A percentile compares a stretch with the other conserved stretches of the same genome.
Evolutionary conservation across 2,888 invertebrate species (phyloP).

Genomic region (Latrodectus elegans): DNA sequence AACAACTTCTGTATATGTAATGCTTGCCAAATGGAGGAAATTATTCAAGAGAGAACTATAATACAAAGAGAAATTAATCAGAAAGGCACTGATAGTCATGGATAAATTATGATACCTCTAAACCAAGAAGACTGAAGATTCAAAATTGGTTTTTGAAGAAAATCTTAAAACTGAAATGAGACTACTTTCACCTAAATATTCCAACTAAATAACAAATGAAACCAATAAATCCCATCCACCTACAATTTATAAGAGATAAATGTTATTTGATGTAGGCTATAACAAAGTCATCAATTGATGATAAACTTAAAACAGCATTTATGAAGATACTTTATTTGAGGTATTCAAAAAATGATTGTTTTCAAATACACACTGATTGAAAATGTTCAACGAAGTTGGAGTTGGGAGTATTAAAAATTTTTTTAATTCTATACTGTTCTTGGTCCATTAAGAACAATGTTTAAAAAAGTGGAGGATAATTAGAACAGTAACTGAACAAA

Average conservation of each 20-base stretch:
- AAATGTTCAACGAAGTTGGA: neutral
- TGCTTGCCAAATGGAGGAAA: too few relatives aligned
- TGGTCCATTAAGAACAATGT: too few relatives aligned
- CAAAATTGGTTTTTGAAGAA: conserved; percentile 9
- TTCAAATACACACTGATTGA: conserved; percentile 5
- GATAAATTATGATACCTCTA: conserved; percentile 19
- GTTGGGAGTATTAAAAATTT: neutral
- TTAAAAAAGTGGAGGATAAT: too few relatives aligned
- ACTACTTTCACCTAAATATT: neutral
- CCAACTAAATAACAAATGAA: neutral
- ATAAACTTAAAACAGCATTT: neutral
- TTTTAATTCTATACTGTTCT: too few relatives aligned
- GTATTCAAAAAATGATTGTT: neutral
- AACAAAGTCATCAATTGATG: conserved; percentile 7
- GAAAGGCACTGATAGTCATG: neutral
- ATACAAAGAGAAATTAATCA: conserved; percentile 23
- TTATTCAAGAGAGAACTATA: neutral
- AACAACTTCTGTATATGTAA: too few relatives aligned
- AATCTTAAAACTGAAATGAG: conserved; percentile 7
- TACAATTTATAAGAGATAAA: neutral
- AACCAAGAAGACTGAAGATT: conserved; percentile 7
- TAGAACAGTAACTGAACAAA: too few relatives aligned
- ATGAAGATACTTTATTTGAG: neutral
- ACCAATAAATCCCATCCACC: conserved; percentile 1
- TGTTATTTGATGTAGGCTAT: conserved; percentile 11